Conservation (phyloP, 2,113 vertebrate species). For the Xenotilapia flavipinnis region DNA sequence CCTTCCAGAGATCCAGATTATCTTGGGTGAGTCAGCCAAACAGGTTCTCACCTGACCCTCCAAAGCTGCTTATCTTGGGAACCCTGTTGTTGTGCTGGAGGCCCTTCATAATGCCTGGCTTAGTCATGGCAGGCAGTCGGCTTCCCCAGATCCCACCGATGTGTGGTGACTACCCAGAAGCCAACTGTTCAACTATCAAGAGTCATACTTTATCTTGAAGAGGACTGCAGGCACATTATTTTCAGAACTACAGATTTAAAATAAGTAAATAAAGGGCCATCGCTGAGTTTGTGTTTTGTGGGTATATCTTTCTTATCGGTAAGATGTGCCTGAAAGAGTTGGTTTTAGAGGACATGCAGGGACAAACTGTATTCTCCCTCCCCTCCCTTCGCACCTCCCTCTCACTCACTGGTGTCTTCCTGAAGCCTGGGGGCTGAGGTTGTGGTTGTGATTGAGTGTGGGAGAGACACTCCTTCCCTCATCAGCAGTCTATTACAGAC, state of each 20-base stretch:
- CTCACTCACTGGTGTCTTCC: slow-evolving; percentile 21
- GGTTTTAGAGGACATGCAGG: slow-evolving; percentile 27
- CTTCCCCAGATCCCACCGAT: not conserved
- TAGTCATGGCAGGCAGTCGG: slow-evolving; percentile 17
- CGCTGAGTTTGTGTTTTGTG: not conserved
- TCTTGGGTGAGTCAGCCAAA: slow-evolving; percentile 35
- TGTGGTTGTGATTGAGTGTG: slow-evolving; percentile 50
- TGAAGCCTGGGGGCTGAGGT: slow-evolving; percentile 21
- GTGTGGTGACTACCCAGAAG: not conserved
- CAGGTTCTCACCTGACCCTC: slow-evolving; percentile 45
- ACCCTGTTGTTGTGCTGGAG: slow-evolving; percentile 15
- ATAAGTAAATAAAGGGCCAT: not conserved
- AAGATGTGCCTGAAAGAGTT: not conserved
- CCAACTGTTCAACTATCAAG: not conserved
- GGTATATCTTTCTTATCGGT: not conserved
- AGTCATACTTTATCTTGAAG: not conserved
- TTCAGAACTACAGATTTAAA: not conserved
- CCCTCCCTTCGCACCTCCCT: slow-evolving; percentile 5
- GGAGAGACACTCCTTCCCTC: slow-evolving; percentile 46
- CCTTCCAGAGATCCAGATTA: slow-evolving; percentile 49
- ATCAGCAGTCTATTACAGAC: slow-evolving; percentile 62
- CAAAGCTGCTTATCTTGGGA: slow-evolving; percentile 55
- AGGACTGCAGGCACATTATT: not conserved
- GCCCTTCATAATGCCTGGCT: slow-evolving; percentile 35
- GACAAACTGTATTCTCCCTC: not conserved